Percentiles rank a stretch among this genome's conserved stretches.
phyloP scores from a whole-genome alignment of 2,888 invertebrate species.

The Rhagium mordax region DNA sequence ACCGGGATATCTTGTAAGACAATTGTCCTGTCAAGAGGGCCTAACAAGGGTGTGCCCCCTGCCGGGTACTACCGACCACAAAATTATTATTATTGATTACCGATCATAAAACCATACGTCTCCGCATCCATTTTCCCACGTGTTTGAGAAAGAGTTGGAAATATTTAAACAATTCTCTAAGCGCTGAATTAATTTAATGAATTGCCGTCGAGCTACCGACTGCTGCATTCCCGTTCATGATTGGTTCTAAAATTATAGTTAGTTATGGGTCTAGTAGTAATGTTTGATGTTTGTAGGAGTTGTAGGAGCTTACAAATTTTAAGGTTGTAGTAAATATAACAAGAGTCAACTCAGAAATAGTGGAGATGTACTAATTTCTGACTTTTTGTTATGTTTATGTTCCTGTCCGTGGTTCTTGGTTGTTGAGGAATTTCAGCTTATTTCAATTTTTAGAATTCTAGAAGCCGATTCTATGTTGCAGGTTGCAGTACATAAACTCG shows the following conservation, averaged over 20 bases:
- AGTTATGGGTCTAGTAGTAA: not conserved
- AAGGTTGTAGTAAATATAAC: slow-evolving; percentile 22
- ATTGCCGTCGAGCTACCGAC: slow-evolving; percentile 17
- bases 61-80: slow-evolving; percentile 60
- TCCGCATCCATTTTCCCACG: slow-evolving; percentile 43
- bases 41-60: slow-evolving; percentile 65
- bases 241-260: slow-evolving; percentile 2
- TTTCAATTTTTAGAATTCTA: slow-evolving; percentile 7
- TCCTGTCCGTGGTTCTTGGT: slow-evolving; percentile 10
- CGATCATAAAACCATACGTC: slow-evolving; percentile 51
- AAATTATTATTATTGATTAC: slow-evolving; percentile 65
- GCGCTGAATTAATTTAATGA: slow-evolving; percentile 14
- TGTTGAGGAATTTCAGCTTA: slow-evolving; percentile 13
- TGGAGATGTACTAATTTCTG: not conserved
- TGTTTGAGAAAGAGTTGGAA: slow-evolving; percentile 40
- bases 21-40: slow-evolving; percentile 58
- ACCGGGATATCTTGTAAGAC: slow-evolving; percentile 49
- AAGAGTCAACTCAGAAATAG: slow-evolving; percentile 6
- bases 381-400: slow-evolving; percentile 6
- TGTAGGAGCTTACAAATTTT: slow-evolving; percentile 18
- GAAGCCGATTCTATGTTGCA: not conserved
- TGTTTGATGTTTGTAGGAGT: slow-evolving; percentile 17
- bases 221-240: slow-evolving; percentile 12
- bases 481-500: no score
- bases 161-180: slow-evolving; percentile 43